These are phyloP conservation scores for Plectrocnemia conspersa DNA, from an alignment of 1,140 invertebrate genomes.

Conservation along the genomic window DNA sequence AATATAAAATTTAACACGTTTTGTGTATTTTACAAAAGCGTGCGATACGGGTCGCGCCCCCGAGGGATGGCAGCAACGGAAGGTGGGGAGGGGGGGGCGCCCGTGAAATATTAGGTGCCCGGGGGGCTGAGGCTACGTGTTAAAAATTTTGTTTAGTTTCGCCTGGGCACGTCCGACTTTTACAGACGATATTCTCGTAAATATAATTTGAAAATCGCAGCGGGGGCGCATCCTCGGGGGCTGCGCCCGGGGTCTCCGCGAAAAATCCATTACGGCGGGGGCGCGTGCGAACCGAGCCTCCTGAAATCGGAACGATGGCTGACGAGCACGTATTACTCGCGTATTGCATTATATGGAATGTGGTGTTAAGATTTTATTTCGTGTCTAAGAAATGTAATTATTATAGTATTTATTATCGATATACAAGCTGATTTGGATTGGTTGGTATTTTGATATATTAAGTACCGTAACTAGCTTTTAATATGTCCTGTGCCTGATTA, in stretches of 20 bases:
- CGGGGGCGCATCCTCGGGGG: conserved; percentile 11
- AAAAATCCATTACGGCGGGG: conserved; percentile 12
- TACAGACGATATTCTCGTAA: conserved; percentile 34
- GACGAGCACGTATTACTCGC: not conserved
- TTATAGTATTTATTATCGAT: too few relatives aligned
- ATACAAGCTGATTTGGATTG: too few relatives aligned
- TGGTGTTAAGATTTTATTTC: too few relatives aligned
- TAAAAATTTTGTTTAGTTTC: conserved; percentile 30
- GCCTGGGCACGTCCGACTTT: conserved; percentile 30
- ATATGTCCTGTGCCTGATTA: too few relatives aligned
- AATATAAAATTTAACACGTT: conserved; percentile 25
- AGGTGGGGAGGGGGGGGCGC: too few relatives aligned
- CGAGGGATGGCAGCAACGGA: too few relatives aligned
- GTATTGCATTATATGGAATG: too few relatives aligned
- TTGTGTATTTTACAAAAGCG: conserved; percentile 17
- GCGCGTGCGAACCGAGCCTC: conserved; percentile 1
- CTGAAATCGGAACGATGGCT: not conserved
- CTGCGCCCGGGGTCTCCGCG: not conserved
- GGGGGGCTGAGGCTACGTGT: conserved; percentile 24
- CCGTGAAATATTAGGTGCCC: conserved; percentile 28
- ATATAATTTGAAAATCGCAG: conserved; percentile 36
- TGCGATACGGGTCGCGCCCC: conserved; percentile 10
- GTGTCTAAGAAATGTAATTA: too few relatives aligned
- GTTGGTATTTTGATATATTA: too few relatives aligned
- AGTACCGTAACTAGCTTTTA: too few relatives aligned